Percentiles rank a stretch among this genome's conserved stretches.
Conservation (phyloP, 2,888 invertebrate genomes). For the Lysandra coridon region DNA sequence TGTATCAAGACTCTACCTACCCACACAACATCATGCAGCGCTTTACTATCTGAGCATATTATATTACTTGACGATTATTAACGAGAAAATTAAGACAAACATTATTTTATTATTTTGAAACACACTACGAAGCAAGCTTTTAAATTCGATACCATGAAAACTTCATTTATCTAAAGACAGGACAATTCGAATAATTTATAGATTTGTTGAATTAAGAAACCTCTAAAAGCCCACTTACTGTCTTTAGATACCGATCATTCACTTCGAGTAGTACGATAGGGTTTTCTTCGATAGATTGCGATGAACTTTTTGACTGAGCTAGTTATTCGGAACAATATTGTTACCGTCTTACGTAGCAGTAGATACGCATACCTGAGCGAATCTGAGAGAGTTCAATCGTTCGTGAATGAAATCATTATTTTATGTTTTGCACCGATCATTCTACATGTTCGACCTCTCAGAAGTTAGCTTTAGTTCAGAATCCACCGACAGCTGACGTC, state of each 20-base stretch:
- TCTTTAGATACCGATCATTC: constrained; percentile 43
- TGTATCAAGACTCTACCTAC: constrained; percentile 61
- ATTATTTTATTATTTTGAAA: constrained; percentile 39
- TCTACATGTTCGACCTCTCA: constrained; percentile 28
- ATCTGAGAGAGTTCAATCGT: constrained; percentile 73
- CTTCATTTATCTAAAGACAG: constrained; percentile 39
- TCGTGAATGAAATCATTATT: constrained; percentile 51
- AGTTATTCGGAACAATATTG: constrained; percentile 42
- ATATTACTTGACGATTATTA: neutral
- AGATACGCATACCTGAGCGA: constrained; percentile 67
- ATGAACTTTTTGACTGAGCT: constrained; percentile 36
- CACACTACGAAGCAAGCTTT: constrained; percentile 68
- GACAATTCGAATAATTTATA: neutral
- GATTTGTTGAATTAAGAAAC: neutral
- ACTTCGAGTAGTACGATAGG: constrained; percentile 41
- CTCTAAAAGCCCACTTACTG: constrained; percentile 33
- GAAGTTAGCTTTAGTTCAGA: constrained; percentile 15
- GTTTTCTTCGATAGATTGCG: constrained; percentile 32
- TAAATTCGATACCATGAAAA: constrained; percentile 38
- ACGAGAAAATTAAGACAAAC: constrained; percentile 3
- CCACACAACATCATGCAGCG: constrained; percentile 57
- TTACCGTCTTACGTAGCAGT: constrained; percentile 47
- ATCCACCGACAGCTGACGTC: constrained; percentile 12
- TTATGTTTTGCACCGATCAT: constrained; percentile 32
- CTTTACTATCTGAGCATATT: constrained; percentile 43